phyloP scores from a whole-genome alignment of 2,113 vertebrate genomes.

The Scalopus aquaticus region DNA sequence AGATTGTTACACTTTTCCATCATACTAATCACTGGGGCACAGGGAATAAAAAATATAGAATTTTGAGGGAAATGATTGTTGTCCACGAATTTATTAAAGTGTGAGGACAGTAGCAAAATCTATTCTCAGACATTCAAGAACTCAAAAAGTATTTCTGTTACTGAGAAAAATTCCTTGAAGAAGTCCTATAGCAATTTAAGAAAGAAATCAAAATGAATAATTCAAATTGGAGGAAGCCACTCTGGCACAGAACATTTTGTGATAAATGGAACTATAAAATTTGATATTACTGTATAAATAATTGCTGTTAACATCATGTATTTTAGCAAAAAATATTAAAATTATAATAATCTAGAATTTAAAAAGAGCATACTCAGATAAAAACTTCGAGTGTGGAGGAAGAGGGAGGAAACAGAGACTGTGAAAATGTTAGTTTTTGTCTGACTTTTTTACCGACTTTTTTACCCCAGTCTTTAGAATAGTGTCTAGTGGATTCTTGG shows the following conservation, averaged over 20 bases:
- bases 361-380: constrained; percentile 5
- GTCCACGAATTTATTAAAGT: neutral
- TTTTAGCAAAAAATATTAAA: constrained; percentile 40
- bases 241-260: neutral
- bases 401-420: neutral
- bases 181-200: constrained; percentile 19
- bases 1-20: neutral
- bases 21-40: neutral
- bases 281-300: constrained; percentile 1
- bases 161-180: neutral
- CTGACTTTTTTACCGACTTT: constrained; percentile 30
- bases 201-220: constrained; percentile 40
- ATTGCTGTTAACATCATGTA: constrained; percentile 17
- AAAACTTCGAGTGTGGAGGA: neutral
- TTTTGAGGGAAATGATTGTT: neutral
- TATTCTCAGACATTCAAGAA: constrained; percentile 13
- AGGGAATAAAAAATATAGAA: neutral
- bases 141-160: neutral
- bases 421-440: neutral
- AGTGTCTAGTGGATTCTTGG: neutral
- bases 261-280: constrained; percentile 22
- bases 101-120: neutral
- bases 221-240: neutral
- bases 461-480: neutral
- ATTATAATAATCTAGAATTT: neutral